Evolutionary conservation across 1,140 invertebrate genomes (phyloP).

Genomic region (Drosophila eugracilis): DNA sequence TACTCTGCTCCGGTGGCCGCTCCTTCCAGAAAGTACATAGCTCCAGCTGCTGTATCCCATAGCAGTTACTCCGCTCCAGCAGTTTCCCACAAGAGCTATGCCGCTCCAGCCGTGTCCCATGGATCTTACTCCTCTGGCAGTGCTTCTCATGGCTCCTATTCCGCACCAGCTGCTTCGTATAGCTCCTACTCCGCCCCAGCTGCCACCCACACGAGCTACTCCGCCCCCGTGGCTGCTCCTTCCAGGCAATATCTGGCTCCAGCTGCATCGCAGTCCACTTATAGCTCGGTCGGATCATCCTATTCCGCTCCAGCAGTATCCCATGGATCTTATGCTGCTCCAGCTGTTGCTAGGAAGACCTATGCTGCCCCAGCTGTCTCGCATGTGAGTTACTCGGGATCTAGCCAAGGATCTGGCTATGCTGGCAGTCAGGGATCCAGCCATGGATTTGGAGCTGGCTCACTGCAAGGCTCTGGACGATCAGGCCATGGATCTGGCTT

Average conservation of each 20-base stretch:
- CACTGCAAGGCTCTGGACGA: constrained; percentile 16
- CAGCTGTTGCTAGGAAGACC: constrained; percentile 12
- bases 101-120: constrained; percentile 28
- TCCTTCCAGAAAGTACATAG: constrained; percentile 48
- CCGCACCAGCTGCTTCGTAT: constrained; percentile 12
- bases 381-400: constrained; percentile 31
- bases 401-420: constrained; percentile 7
- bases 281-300: constrained; percentile 19
- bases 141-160: constrained; percentile 1
- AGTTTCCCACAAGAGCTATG: constrained; percentile 16
- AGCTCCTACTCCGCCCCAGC: constrained; percentile 17
- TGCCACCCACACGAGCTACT: constrained; percentile 27
- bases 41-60: constrained; percentile 28
- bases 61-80: constrained; percentile 34
- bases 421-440: constrained; percentile 27
- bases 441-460: too few species aligned
- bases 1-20: constrained; percentile 35
- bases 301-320: not conserved
- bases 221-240: constrained; percentile 38
- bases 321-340: constrained; percentile 9
- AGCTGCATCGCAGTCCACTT: constrained; percentile 22
- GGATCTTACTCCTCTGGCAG: constrained; percentile 22
- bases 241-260: constrained; percentile 53
- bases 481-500: constrained; percentile 6
- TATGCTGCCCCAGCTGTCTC: constrained; percentile 40